Evolutionary conservation across 1,140 invertebrate genomes (phyloP).

Genomic region (Bombus fervidus): DNA sequence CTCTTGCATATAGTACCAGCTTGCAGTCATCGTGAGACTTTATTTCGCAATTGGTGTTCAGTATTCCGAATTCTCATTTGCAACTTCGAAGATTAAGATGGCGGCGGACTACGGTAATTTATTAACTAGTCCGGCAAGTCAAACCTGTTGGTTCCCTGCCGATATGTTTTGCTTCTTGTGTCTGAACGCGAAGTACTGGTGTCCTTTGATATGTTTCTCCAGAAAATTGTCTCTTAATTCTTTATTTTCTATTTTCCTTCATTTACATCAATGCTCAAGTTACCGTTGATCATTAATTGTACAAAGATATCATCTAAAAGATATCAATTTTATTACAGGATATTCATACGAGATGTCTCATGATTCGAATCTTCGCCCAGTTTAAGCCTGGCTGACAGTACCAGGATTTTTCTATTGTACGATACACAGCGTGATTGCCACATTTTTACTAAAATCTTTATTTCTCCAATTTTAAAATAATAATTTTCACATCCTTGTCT

Average conservation of each 20-base stretch:
- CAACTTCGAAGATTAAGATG: slow-evolving; percentile 70
- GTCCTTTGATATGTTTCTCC: slow-evolving; percentile 22
- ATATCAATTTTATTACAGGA: background rate
- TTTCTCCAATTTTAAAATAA: background rate
- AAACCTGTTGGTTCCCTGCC: slow-evolving; percentile 67
- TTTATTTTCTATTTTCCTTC: background rate
- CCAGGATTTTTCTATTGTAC: background rate
- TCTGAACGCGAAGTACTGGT: slow-evolving; percentile 30
- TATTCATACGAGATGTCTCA: background rate
- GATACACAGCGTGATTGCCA: too few relatives aligned
- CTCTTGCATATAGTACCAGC: background rate
- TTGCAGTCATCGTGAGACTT: slow-evolving; percentile 4
- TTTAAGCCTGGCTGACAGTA: background rate
- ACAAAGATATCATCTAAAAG: background rate
- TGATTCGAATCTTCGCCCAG: background rate
- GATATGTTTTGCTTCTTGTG: slow-evolving; percentile 30
- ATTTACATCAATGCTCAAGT: background rate
- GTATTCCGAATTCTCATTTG: slow-evolving; percentile 74
- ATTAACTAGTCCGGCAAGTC: slow-evolving; percentile 80
- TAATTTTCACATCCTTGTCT: background rate
- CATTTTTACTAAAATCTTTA: background rate
- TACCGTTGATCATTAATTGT: background rate
- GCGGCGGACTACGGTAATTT: slow-evolving; percentile 79
- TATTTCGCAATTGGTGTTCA: slow-evolving; percentile 49
- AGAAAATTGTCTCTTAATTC: slow-evolving; percentile 22